These are phyloP conservation scores for Lates japonicus DNA, from an alignment of 2,797 vertebrate species.

Conservation along the genomic window DNA sequence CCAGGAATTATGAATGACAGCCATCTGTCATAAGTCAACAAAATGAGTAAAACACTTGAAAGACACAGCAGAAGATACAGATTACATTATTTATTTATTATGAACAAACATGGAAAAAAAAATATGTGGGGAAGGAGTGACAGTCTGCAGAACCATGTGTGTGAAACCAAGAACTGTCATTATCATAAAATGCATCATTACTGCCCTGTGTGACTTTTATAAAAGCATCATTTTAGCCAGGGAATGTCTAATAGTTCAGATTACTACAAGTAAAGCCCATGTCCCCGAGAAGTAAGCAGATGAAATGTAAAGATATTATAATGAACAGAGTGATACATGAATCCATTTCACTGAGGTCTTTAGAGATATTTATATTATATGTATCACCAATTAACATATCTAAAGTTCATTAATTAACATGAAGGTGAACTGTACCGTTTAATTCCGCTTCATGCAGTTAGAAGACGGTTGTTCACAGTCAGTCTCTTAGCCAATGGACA, in stretches of 20 bases:
- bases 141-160: neutral
- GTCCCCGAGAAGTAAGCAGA: neutral
- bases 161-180: constrained; percentile 34
- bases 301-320: neutral
- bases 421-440: constrained; percentile 3
- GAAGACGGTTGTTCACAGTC: neutral
- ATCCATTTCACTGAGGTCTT: neutral
- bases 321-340: neutral
- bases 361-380: neutral
- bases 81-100: neutral
- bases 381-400: neutral
- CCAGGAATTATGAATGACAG: no score
- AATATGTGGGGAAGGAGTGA: neutral
- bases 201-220: constrained; percentile 33
- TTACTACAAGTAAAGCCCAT: neutral
- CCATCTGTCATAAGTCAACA: neutral
- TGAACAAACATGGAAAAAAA: neutral
- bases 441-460: neutral
- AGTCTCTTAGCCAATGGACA: neutral
- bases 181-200: constrained; percentile 62
- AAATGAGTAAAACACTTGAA: neutral
- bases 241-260: neutral
- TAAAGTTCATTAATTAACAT: neutral
- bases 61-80: neutral
- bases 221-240: neutral